phyloP scores from a whole-genome alignment of 23 tunicate genomes.

The Ascidia mentula region DNA sequence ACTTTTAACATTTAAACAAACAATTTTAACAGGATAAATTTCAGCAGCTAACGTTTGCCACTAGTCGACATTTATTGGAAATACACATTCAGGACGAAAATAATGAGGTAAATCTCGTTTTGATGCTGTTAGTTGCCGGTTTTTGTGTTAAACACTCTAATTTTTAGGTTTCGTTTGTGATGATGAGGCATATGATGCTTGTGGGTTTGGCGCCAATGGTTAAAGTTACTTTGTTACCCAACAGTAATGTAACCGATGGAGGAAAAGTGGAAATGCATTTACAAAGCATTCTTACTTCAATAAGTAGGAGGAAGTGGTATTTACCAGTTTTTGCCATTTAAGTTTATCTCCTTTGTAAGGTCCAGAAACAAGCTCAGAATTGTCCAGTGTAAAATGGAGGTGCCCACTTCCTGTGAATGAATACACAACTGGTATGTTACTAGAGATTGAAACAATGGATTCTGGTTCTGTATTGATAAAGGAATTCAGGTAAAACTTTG shows the following conservation, averaged over 20 bases:
- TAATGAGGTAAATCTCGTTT: background rate
- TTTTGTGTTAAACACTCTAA: background rate
- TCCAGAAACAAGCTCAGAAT: no score
- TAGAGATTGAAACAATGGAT: background rate
- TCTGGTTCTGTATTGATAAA: background rate
- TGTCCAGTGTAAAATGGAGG: background rate
- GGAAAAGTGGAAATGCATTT: background rate
- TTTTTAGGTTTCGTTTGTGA: background rate
- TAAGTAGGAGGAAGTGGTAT: background rate
- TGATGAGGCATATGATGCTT: background rate
- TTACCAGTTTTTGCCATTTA: background rate
- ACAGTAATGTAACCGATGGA: constrained; percentile 6
- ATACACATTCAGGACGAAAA: background rate
- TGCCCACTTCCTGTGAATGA: background rate
- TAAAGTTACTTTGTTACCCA: background rate
- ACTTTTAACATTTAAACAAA: no score
- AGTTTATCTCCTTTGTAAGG: background rate
- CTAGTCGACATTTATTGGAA: background rate
- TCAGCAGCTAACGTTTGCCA: background rate
- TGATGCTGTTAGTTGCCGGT: background rate
- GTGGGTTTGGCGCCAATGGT: background rate
- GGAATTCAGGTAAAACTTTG: background rate
- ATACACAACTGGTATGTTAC: background rate
- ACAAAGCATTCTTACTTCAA: background rate
- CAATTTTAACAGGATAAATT: background rate